phyloP scores from a whole-genome alignment of 2,888 invertebrate genomes.

The Protodeltote pygarga region DNA sequence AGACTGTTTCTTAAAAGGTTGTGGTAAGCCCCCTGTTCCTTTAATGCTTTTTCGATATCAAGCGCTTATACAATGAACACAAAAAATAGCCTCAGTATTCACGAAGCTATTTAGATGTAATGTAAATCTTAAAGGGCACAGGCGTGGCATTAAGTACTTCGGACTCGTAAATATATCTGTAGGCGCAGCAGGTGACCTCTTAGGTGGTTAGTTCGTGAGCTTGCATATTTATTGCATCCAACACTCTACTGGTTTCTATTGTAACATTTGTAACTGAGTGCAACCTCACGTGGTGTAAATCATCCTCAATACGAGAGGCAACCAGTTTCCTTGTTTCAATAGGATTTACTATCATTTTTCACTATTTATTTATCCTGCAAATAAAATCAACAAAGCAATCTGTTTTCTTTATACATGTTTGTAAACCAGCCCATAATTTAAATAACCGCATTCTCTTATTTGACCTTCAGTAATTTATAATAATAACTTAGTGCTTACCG shows the following conservation, averaged over 20 bases:
- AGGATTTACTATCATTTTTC: slow-evolving; percentile 31
- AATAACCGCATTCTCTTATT: slow-evolving; percentile 49
- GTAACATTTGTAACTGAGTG: slow-evolving; percentile 54
- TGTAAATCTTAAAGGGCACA: slow-evolving; percentile 81
- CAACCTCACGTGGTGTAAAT: slow-evolving; percentile 54
- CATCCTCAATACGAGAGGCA: slow-evolving; percentile 49
- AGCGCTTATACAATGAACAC: slow-evolving; percentile 41
- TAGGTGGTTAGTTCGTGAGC: slow-evolving; percentile 77
- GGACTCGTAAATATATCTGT: slow-evolving; percentile 77
- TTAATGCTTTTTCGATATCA: slow-evolving; percentile 25
- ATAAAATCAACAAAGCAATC: slow-evolving; percentile 18
- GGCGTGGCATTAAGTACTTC: slow-evolving; percentile 73
- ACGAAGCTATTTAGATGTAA: slow-evolving; percentile 75
- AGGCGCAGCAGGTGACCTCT: slow-evolving; percentile 82
- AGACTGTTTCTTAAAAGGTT: too few relatives aligned
- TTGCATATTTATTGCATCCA: slow-evolving; percentile 74
- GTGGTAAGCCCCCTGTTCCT: too few relatives aligned
- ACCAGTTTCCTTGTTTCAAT: slow-evolving; percentile 32
- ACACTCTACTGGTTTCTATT: slow-evolving; percentile 52
- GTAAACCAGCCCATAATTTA: slow-evolving; percentile 36
- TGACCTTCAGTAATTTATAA: slow-evolving; percentile 41
- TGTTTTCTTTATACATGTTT: slow-evolving; percentile 28
- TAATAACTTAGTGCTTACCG: slow-evolving; percentile 21
- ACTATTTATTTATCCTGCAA: slow-evolving; percentile 15
- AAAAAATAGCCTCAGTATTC: slow-evolving; percentile 65